These are phyloP conservation scores for Nasua narica DNA, from an alignment of 2,797 vertebrate genomes.

Conservation along the genomic window DNA sequence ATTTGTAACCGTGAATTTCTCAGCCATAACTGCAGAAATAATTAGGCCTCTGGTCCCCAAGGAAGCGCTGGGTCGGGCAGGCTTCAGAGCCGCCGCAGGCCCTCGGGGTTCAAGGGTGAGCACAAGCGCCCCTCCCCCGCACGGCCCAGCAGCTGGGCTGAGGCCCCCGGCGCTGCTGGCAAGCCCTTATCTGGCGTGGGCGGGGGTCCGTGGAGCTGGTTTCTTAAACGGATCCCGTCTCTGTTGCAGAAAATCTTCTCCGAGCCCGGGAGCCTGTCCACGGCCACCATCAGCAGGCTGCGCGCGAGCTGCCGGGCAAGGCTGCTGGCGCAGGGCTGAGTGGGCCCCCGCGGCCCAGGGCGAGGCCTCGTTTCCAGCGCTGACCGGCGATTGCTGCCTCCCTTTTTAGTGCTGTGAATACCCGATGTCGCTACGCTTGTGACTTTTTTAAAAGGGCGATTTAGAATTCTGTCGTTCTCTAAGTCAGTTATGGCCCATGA, in stretches of 20 bases:
- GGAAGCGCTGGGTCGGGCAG: background rate
- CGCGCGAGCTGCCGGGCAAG: slow-evolving; percentile 85
- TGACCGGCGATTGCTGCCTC: slow-evolving; percentile 71
- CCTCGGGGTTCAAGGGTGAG: background rate
- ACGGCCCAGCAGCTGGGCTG: too few relatives aligned
- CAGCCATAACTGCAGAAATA: too few relatives aligned
- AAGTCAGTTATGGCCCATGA: background rate
- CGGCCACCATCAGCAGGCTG: slow-evolving; percentile 87
- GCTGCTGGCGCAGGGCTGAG: slow-evolving; percentile 84
- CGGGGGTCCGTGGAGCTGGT: background rate
- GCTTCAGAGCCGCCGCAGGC: background rate
- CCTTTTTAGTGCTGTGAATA: slow-evolving; percentile 65
- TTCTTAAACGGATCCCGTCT: background rate
- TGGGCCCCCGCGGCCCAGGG: rapidly evolving
- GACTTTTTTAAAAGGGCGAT: background rate
- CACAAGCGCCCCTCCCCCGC: too few relatives aligned
- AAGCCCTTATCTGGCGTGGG: background rate
- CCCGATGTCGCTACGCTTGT: slow-evolving; percentile 17
- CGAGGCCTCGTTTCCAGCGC: slow-evolving; percentile 56
- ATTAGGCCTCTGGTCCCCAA: background rate
- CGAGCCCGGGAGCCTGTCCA: slow-evolving; percentile 92
- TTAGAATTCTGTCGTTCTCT: background rate
- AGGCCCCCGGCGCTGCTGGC: background rate
- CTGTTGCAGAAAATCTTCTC: slow-evolving; percentile 90
- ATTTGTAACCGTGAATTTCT: background rate